Percentiles rank a stretch among this genome's conserved stretches.
These are phyloP conservation scores for Thereva nobilitata DNA, from an alignment of 2,888 invertebrate species.

Conservation along the genomic window DNA sequence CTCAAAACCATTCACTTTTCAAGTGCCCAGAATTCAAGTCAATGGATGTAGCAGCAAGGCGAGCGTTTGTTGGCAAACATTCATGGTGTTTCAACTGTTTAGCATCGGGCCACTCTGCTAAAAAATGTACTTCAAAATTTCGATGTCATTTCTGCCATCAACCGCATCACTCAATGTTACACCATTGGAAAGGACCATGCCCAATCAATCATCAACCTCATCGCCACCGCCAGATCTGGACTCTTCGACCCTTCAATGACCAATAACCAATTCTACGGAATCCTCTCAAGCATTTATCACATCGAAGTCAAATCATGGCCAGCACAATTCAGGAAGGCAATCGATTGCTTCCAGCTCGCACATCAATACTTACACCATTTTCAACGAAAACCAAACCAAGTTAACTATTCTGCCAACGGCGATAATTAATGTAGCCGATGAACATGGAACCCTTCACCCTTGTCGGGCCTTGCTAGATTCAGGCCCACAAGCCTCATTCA, in stretches of 20 bases:
- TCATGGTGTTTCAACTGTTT: constrained; percentile 25
- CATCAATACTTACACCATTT: no score
- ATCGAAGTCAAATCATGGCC: not conserved
- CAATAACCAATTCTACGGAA: no score
- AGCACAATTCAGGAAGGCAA: not conserved
- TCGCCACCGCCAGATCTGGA: no score
- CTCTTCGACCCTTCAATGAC: no score
- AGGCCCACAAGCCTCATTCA: constrained; percentile 7
- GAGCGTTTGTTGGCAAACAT: not conserved
- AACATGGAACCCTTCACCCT: no score
- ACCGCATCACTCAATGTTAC: constrained; percentile 7
- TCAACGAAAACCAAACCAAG: no score
- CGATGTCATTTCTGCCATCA: constrained; percentile 11
- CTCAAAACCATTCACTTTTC: not conserved
- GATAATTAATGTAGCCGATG: no score
- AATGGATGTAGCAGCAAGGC: not conserved
- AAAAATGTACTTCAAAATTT: not conserved
- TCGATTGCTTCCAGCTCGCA: no score
- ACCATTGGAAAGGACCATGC: not conserved
- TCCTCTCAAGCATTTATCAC: no score
- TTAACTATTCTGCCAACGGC: no score
- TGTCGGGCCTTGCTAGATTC: not conserved
- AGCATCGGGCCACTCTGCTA: not conserved
- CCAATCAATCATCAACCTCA: no score
- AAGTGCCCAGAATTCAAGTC: constrained; percentile 14